Percentiles rank a stretch among this genome's conserved stretches.
Evolutionary conservation across 1,140 invertebrate genomes (phyloP).

Genomic region (Linepithema humile): DNA sequence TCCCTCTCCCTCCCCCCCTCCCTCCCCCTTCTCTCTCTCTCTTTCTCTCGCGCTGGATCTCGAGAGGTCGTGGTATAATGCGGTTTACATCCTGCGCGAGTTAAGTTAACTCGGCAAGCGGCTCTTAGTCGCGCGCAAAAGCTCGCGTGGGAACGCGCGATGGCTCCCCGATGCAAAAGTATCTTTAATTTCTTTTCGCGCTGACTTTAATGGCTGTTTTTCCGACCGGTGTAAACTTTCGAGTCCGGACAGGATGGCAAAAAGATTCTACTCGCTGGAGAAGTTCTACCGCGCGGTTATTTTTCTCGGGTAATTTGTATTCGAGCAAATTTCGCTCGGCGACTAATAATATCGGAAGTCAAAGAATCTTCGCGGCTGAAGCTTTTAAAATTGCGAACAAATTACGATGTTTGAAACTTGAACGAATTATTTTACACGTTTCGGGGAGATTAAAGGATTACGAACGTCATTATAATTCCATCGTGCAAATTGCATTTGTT

Average conservation of each 20-base stretch:
- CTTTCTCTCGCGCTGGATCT: neutral
- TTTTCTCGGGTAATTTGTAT: constrained; percentile 49
- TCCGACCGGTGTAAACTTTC: constrained; percentile 44
- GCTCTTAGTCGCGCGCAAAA: constrained; percentile 43
- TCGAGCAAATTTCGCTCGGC: constrained; percentile 8
- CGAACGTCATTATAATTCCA: neutral
- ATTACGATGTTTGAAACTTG: neutral
- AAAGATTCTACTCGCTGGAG: constrained; percentile 5
- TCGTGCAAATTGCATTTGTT: neutral
- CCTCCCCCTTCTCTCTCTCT: neutral
- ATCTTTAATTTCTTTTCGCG: constrained; percentile 56
- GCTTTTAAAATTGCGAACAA: neutral
- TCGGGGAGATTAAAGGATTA: neutral
- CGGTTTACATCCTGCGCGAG: constrained; percentile 34
- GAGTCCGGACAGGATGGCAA: constrained; percentile 13
- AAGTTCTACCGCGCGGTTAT: constrained; percentile 18
- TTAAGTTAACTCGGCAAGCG: constrained; percentile 58
- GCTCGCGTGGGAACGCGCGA: constrained; percentile 53
- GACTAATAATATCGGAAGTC: constrained; percentile 17
- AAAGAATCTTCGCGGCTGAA: neutral
- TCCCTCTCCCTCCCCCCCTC: neutral
- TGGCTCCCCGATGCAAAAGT: constrained; percentile 53
- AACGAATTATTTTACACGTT: neutral
- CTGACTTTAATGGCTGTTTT: constrained; percentile 57
- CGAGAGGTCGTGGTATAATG: constrained; percentile 29